Conservation (phyloP, 2,888 invertebrate genomes). For the Thyatira batis region DNA sequence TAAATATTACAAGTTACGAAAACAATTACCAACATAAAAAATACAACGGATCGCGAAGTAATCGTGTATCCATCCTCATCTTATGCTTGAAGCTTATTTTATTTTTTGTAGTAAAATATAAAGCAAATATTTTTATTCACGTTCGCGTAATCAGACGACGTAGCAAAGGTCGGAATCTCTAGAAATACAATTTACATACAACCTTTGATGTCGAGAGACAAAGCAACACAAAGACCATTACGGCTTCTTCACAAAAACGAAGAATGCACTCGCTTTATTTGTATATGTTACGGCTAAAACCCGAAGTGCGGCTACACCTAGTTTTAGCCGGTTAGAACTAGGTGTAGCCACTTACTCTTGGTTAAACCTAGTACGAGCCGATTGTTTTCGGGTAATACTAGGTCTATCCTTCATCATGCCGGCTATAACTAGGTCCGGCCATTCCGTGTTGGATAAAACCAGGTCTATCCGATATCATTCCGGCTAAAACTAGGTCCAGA, state of each 20-base stretch:
- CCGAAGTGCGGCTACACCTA: too few species aligned
- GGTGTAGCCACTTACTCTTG: too few species aligned
- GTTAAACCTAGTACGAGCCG: too few species aligned
- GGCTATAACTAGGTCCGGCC: too few species aligned
- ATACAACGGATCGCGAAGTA: background rate
- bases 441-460: too few species aligned
- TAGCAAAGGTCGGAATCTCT: constrained; percentile 10
- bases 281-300: too few species aligned
- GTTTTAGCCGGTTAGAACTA: too few species aligned
- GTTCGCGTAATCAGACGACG: constrained; percentile 17
- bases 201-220: constrained; percentile 19
- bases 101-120: constrained; percentile 4
- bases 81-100: background rate
- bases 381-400: too few species aligned
- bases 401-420: too few species aligned
- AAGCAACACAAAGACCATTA: background rate
- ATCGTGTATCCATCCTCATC: background rate
- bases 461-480: too few species aligned
- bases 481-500: too few species aligned
- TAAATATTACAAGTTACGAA: background rate
- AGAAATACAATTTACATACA: constrained; percentile 18
- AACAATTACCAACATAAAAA: background rate
- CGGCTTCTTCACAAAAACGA: background rate
- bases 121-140: constrained; percentile 11
- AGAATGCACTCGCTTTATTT: background rate